phyloP scores from a whole-genome alignment of 2,797 vertebrate genomes.

The Xerus rutilus region DNA sequence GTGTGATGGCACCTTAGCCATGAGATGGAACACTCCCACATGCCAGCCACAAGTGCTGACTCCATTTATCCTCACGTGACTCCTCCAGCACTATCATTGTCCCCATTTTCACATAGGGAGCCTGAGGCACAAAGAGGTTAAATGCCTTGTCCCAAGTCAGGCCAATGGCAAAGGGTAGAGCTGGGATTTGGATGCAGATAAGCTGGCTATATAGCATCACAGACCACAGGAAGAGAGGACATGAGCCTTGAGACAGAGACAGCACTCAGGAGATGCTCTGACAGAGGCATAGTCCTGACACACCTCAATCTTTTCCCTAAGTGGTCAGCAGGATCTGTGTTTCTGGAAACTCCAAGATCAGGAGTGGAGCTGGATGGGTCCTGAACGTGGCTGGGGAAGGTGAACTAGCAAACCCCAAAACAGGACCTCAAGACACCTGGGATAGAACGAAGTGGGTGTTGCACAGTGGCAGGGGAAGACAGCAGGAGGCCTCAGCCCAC shows the following conservation, averaged over 20 bases:
- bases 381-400: background rate
- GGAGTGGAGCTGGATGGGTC: background rate
- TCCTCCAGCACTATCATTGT: too few species aligned
- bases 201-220: background rate
- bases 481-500: background rate
- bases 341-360: background rate
- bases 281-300: background rate
- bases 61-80: background rate
- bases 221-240: background rate
- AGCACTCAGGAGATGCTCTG: background rate
- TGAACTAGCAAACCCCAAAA: background rate
- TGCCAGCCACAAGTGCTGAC: background rate
- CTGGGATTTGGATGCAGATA: background rate
- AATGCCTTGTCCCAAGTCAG: background rate
- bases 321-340: background rate
- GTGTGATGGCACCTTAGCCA: background rate
- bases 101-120: background rate
- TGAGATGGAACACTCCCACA: background rate
- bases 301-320: background rate
- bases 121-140: background rate
- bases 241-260: background rate
- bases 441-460: accelerated
- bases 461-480: background rate
- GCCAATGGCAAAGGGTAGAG: background rate
- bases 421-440: background rate